A percentile compares a stretch with the other conserved stretches of the same genome.
These are phyloP conservation scores for Tenthredo amoena DNA, from an alignment of 2,888 invertebrate species.

Conservation along the genomic window DNA sequence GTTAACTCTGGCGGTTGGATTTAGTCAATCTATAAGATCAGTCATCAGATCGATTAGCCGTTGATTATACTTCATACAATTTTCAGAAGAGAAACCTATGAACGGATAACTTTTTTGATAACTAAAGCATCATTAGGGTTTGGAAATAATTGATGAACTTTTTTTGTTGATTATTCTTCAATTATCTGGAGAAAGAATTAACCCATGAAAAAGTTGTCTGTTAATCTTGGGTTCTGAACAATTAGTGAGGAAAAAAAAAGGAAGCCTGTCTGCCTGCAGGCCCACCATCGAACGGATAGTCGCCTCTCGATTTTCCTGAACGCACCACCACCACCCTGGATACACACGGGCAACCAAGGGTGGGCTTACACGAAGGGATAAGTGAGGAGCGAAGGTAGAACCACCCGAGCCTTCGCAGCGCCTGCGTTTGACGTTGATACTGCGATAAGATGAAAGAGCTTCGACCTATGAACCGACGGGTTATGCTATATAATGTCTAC, in stretches of 20 bases:
- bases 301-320: conserved; percentile 20
- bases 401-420: conserved; percentile 30
- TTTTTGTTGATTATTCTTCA: not conserved
- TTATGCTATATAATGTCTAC: conserved; percentile 42
- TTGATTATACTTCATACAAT: no score
- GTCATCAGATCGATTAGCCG: no score
- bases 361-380: conserved; percentile 30
- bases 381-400: conserved; percentile 38
- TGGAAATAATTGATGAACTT: not conserved
- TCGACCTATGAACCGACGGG: conserved; percentile 70
- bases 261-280: not conserved
- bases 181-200: not conserved
- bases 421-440: conserved; percentile 78
- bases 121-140: not conserved
- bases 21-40: no score
- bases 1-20: no score
- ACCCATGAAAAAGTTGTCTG: not conserved
- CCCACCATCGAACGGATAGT: conserved; percentile 24
- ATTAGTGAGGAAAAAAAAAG: not conserved
- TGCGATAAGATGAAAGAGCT: conserved; percentile 78
- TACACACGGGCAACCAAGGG: not conserved
- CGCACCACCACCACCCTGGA: not conserved
- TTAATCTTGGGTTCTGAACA: not conserved
- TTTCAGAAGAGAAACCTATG: no score
- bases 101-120: no score